Conservation (phyloP, 1,140 invertebrate species). For the Akabosia matsudoensis region DNA sequence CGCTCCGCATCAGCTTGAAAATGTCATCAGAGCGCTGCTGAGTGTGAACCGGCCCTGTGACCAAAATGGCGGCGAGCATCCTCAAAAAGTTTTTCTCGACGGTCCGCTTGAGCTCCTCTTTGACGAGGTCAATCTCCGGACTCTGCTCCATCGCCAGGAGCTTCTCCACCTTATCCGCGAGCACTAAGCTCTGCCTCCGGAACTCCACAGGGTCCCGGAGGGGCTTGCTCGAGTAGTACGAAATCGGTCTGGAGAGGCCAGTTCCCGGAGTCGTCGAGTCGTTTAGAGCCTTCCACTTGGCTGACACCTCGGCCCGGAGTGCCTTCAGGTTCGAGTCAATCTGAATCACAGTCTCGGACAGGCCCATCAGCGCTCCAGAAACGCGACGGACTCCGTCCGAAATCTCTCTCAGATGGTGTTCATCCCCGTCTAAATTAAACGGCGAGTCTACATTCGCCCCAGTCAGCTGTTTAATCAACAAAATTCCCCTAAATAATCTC, state of each 20-base stretch:
- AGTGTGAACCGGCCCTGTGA: constrained; percentile 36
- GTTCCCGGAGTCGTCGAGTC: not conserved
- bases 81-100: constrained; percentile 43
- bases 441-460: constrained; percentile 19
- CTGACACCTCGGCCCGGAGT: not conserved
- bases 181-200: constrained; percentile 14
- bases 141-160: constrained; percentile 35
- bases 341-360: constrained; percentile 39
- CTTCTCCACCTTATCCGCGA: constrained; percentile 43
- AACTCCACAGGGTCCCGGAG: not conserved
- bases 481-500: no score
- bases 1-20: constrained; percentile 42
- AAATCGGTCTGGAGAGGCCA: not conserved
- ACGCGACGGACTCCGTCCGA: constrained; percentile 32
- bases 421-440: constrained; percentile 30
- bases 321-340: constrained; percentile 23
- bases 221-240: not conserved
- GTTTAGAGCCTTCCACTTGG: not conserved
- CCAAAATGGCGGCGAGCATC: constrained; percentile 42
- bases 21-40: constrained; percentile 42
- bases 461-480: no score
- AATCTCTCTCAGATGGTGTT: constrained; percentile 35
- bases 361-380: constrained; percentile 38
- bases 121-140: constrained; percentile 35
- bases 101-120: constrained; percentile 35